Base-by-base conservation (phyloP, 2,797 vertebrate species). In the Sus cebifrons region DNA sequence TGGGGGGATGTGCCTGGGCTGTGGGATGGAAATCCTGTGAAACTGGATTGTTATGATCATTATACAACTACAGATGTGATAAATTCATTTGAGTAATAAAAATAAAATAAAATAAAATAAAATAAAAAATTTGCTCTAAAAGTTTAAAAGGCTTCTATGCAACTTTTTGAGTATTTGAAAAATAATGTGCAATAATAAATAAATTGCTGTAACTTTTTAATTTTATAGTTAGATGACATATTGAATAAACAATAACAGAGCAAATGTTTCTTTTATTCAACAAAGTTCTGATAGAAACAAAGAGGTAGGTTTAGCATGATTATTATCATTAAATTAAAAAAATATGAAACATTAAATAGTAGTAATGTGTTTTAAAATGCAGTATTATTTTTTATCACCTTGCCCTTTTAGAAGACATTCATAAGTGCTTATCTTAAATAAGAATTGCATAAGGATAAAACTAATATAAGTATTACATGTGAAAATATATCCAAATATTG, bases 111-210 rank as follows among this genome's bases (percentile, higher is more conserved):
- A n/a, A n/a, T n/a, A n/a, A n/a, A 32, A 32, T 32, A 32, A 32
- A 32, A 32, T 27, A 75, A 15, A 74, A 89, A 44, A 44, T 44
- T 44, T 44, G 9, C 23, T 64, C 23, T 64, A 23, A 27, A 23
- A 64, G 23, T 64, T 21, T 82, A 23, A 83, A 32, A 67, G 7
- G 20, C 25, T 27, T 9, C n/a, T 44, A 58, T 17, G 17, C 21
- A 83, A 89, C 56, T 83, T 49, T 58, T 67, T 15, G 83, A 65
- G 21, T 67, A 11, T 75, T 85, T 67, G 36, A 89, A 89, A 83
- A 83, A 15, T 36, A n/a, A 62, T 77, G 44, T 44, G 32, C 18
- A 67, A 25, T n/a, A 64, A 32, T 49, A 60, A 67, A 94, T 29
- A 49, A 32, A 68, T 20, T 36, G 7, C 16, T 60, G 3, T 77